Evolutionary conservation across 2,797 vertebrate species (phyloP).

Genomic region (Enteromius anoplus): DNA sequence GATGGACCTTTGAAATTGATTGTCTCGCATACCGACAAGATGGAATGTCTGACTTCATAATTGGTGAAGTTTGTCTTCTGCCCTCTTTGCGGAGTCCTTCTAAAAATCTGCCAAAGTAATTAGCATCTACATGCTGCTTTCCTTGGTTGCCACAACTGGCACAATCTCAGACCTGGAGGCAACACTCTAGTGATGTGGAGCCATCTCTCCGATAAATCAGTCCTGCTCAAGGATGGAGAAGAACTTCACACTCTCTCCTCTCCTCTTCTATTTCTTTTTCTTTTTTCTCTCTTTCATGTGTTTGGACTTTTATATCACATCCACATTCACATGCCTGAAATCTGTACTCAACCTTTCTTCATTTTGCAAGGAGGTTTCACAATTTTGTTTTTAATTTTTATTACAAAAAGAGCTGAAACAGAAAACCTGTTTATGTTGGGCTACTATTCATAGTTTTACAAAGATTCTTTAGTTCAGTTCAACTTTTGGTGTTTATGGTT

Average conservation of each 20-base stretch:
- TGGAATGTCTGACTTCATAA: conserved; percentile 63
- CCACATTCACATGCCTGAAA: conserved; percentile 3
- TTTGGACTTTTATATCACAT: neutral
- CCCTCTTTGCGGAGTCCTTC: conserved; percentile 18
- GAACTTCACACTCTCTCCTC: conserved; percentile 10
- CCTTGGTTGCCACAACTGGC: conserved; percentile 45
- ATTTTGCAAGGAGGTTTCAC: conserved; percentile 22
- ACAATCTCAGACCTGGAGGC: conserved; percentile 31
- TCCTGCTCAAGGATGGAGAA: neutral
- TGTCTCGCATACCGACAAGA: conserved; percentile 58
- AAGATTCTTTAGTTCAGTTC: neutral
- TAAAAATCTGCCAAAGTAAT: conserved; percentile 31
- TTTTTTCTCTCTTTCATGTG: neutral
- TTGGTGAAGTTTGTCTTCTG: conserved; percentile 35
- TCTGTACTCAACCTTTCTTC: conserved; percentile 9
- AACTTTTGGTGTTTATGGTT: neutral
- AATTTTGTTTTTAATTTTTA: neutral
- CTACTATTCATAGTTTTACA: neutral
- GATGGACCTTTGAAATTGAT: conserved; percentile 64
- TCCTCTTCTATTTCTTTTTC: neutral
- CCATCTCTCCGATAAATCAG: conserved; percentile 14
- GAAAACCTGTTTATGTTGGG: neutral
- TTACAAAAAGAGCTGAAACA: neutral
- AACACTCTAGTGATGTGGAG: conserved; percentile 30
- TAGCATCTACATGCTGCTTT: conserved; percentile 57